phyloP scores from a whole-genome alignment of 2,113 vertebrate genomes.

The Ophthalmolycus amberensis region DNA sequence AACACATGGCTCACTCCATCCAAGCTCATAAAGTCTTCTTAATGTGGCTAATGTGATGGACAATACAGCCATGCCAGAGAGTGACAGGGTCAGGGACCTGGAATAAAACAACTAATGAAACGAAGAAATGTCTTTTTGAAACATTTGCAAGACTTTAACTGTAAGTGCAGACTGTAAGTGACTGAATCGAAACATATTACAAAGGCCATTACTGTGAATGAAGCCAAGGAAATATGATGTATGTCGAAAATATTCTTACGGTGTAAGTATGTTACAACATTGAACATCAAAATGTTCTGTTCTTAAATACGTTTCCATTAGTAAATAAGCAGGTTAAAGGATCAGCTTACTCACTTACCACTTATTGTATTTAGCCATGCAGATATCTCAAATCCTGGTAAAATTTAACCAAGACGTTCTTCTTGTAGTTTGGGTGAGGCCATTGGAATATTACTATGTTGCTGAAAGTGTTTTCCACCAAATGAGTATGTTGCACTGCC shows the following conservation, averaged over 20 bases:
- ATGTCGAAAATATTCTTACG: neutral
- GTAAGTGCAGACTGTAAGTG: neutral
- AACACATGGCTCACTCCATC: conserved; percentile 61
- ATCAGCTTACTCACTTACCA: neutral
- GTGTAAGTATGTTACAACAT: neutral
- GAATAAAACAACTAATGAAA: conserved; percentile 49
- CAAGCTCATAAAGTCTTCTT: conserved; percentile 55
- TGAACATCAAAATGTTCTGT: neutral
- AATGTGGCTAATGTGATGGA: conserved; percentile 59
- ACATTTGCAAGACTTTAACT: conserved; percentile 4
- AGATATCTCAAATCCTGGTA: neutral
- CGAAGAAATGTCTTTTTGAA: conserved; percentile 21
- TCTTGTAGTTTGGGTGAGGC: neutral
- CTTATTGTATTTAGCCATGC: neutral
- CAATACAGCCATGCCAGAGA: conserved; percentile 38
- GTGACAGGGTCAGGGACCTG: conserved; percentile 39
- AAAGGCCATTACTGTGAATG: neutral
- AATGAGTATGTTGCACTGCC: neutral
- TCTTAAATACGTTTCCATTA: neutral
- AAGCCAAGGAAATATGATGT: neutral
- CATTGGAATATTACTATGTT: neutral
- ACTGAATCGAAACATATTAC: neutral
- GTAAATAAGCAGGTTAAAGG: neutral
- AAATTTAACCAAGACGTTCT: neutral
- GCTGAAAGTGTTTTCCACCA: conserved; percentile 27